Evolutionary conservation across 2,797 vertebrate genomes (phyloP).

Genomic region (Ceyx erithaca): DNA sequence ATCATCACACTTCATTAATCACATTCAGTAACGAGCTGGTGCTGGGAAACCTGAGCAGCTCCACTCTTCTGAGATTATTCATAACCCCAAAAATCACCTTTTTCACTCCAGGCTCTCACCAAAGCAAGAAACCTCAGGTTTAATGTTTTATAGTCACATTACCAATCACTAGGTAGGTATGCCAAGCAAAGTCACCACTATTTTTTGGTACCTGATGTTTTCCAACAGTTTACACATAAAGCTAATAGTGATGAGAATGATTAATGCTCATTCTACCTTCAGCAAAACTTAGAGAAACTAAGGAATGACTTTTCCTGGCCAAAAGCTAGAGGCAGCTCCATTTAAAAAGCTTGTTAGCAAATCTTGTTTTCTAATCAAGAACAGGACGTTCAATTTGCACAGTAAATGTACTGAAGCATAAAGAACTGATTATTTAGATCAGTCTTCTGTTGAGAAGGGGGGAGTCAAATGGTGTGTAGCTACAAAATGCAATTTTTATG

Average conservation of each 20-base stretch:
- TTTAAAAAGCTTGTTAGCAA: constrained; percentile 31
- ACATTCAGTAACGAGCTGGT: background rate
- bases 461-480: background rate
- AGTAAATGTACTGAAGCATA: constrained; percentile 15
- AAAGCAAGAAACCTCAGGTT: constrained; percentile 7
- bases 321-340: constrained; percentile 13
- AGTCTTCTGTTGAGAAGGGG: constrained; percentile 15
- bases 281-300: constrained; percentile 2
- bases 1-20: constrained; percentile 44
- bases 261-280: constrained; percentile 9
- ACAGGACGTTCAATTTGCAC: constrained; percentile 16
- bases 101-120: background rate
- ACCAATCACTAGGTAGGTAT: background rate
- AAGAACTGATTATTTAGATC: constrained; percentile 53
- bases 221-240: constrained; percentile 18
- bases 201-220: background rate
- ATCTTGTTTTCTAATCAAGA: constrained; percentile 62
- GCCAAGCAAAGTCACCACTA: background rate
- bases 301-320: background rate
- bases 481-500: constrained; percentile 39
- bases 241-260: constrained; percentile 9
- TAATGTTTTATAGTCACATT: background rate
- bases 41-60: background rate
- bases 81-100: background rate
- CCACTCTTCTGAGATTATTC: background rate